A percentile compares a stretch with the other conserved stretches of the same genome.
These are phyloP conservation scores for Euura saliciscinereae DNA, from an alignment of 1,140 invertebrate species.

Conservation along the genomic window DNA sequence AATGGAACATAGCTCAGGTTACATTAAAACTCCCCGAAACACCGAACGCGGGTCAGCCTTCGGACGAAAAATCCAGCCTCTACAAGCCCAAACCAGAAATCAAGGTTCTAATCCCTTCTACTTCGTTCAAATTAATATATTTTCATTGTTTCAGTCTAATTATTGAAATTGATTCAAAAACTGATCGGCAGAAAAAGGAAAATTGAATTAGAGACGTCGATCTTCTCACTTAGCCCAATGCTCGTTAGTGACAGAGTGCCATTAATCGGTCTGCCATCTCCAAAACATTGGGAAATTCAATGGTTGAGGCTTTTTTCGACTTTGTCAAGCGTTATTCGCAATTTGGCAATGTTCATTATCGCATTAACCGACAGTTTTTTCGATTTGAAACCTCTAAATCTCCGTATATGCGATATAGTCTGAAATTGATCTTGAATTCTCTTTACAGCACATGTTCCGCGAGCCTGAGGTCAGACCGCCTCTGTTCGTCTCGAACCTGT, in stretches of 20 bases:
- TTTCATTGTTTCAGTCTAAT: too few relatives aligned
- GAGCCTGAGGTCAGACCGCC: slow-evolving; percentile 90
- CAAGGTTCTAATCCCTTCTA: slow-evolving; percentile 57
- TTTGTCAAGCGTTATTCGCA: background rate
- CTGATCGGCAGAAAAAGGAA: too few relatives aligned
- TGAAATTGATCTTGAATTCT: slow-evolving; percentile 10
- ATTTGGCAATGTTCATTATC: background rate
- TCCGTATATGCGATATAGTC: background rate
- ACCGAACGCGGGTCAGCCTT: slow-evolving; percentile 34
- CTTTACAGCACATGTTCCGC: slow-evolving; percentile 85
- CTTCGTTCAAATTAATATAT: background rate
- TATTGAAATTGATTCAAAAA: too few relatives aligned
- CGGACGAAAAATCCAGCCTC: slow-evolving; percentile 42
- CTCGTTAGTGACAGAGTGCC: slow-evolving; percentile 48
- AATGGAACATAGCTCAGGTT: slow-evolving; percentile 83
- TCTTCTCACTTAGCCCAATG: slow-evolving; percentile 39
- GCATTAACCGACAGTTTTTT: background rate
- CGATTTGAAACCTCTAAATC: background rate
- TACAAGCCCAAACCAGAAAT: slow-evolving; percentile 82
- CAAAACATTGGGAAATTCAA: slow-evolving; percentile 52
- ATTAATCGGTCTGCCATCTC: slow-evolving; percentile 44
- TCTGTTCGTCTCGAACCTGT: slow-evolving; percentile 85
- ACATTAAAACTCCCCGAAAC: slow-evolving; percentile 72
- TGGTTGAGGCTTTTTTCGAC: background rate
- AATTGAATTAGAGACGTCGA: too few relatives aligned